Percentiles rank a stretch among this genome's conserved stretches.
Conservation (phyloP, 92 coral and sea anemone species). For the Palythoa grandiflora region DNA sequence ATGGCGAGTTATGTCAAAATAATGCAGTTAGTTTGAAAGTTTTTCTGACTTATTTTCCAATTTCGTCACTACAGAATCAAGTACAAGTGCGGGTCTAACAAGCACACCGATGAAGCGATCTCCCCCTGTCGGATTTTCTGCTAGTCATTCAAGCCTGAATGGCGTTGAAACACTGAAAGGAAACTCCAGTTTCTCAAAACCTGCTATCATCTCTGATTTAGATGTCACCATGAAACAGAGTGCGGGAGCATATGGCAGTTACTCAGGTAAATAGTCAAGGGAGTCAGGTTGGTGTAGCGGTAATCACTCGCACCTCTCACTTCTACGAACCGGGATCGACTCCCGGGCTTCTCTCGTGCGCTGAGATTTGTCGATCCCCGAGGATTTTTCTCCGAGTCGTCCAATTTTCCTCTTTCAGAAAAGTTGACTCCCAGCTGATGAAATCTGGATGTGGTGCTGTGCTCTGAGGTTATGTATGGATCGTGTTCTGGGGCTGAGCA, state of each 20-base stretch:
- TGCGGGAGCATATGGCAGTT: neutral
- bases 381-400: neutral
- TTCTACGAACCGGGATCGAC: no score
- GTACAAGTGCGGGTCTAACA: conserved; percentile 55
- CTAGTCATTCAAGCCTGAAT: conserved; percentile 26
- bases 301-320: no score
- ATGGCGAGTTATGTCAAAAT: no score
- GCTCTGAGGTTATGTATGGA: no score
- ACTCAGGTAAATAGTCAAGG: neutral
- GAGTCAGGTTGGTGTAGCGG: no score
- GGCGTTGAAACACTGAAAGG: neutral
- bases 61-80: conserved; percentile 27
- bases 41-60: neutral
- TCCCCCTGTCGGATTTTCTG: conserved; percentile 30
- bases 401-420: neutral
- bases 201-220: neutral
- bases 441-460: no score
- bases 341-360: no score
- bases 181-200: neutral
- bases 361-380: no score
- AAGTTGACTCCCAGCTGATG: no score
- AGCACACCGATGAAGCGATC: conserved; percentile 66
- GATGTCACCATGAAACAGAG: neutral
- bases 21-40: no score
- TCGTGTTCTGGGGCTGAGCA: no score